Base-by-base conservation (phyloP, 1,140 invertebrate genomes). In the Drosophila lacertosa region DNA sequence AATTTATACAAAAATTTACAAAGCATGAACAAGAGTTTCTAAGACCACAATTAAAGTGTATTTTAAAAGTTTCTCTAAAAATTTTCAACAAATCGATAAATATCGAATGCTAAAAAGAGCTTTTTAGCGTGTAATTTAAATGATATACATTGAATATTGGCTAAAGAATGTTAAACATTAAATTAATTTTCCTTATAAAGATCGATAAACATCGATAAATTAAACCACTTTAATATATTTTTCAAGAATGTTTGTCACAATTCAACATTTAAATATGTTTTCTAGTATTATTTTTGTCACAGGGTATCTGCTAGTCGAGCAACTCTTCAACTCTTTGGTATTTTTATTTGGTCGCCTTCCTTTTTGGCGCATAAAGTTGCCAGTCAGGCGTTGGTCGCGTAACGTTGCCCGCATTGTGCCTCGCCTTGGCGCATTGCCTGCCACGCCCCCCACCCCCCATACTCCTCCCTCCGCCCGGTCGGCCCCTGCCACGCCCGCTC, bases 391-490 rank as follows among this genome's bases (percentile, higher is more conserved):
- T 39, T 60, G 45, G 24, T 40, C 47, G 42, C 51, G 13, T 26
- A 88, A 74, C 68, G 74, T 81, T 70, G 69, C 82, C 77, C 81
- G 77, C 82, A 88, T 88, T 88, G 77, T 88, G 77, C 63, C 33
- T 16, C 35, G 40, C 57, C 48, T 62, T 29, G 44, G 33, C 16
- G 18, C 42, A 24, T 10, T 7, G 26, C 32, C 24, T 15, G 6
- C 29, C 53, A n/a, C 20, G 18, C 7, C 35, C 37, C 3, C 4
- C n/a, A 3, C 32, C n/a, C 13, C 15, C 11, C 32, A 1, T 26
- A 15, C 32, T 9, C 45, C 24, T 22, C n/a, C 10, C 6, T n/a
- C 20, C 24, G 10, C 16, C 29, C 22, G 39, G 29, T 24, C 32
- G n/a, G 6, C 57, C 40, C 47, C 18, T 24, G 33, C 32, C 60